Conservation (phyloP, 2,888 invertebrate genomes). For the Trachelus troglodyta region DNA sequence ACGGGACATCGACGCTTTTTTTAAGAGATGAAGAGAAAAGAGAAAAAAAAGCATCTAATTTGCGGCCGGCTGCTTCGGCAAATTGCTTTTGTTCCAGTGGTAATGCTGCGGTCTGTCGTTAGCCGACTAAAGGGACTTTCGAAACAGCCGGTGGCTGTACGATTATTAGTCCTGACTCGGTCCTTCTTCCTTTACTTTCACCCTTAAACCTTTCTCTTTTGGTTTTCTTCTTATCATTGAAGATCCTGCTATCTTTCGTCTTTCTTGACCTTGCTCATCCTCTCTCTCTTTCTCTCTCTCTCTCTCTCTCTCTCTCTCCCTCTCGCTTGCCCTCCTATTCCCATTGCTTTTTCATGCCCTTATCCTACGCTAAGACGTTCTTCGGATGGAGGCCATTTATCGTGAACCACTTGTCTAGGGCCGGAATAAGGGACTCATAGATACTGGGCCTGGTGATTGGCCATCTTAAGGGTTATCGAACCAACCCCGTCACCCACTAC, state of each 20-base stretch:
- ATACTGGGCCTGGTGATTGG: neutral
- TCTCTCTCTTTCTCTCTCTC: neutral
- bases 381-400: neutral
- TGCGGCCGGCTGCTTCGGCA: neutral
- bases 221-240: neutral
- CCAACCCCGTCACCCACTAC: neutral
- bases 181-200: neutral
- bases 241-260: neutral
- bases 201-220: neutral
- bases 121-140: neutral
- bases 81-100: neutral
- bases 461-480: neutral
- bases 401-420: neutral
- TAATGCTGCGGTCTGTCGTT: neutral
- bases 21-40: neutral
- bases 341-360: neutral
- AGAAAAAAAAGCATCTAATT: neutral
- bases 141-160: neutral
- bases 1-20: neutral
- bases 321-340: neutral
- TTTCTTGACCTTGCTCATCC: neutral
- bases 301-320: neutral
- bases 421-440: neutral
- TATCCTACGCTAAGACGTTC: neutral
- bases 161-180: slow-evolving; percentile 1